Evolutionary conservation across 2,888 invertebrate genomes (phyloP), one percentile per base, ranked within the genome.

Genomic region (Aelia acuminata): DNA sequence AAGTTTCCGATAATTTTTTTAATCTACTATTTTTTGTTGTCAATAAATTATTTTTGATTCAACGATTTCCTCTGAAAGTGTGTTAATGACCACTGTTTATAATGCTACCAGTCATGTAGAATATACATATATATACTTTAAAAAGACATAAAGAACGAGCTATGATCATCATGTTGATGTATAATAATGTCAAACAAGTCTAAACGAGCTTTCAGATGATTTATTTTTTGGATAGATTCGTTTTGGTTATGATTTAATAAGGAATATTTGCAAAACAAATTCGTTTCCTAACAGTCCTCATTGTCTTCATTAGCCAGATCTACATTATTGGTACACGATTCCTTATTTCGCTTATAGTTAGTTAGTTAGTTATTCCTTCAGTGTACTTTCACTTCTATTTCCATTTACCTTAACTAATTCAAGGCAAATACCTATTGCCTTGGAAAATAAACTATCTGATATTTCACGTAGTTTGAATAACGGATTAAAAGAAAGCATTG

Each of bases 351-450:
- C 18, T 35, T 70, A 70, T 70, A 35, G 35, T 70, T 70, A 63
- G 63, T 63, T 63, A 63, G 26, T 63, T 31, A 1, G 7, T 20
- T 18, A n/a, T n/a, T n/a, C n/a, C n/a, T n/a, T n/a, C n/a, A n/a
- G 63, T 70, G 63, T 70, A 70, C 63, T 70, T 70, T 70, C 63
- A 70, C 63, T 31, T 35, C 31, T 35, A 70, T 70, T 70, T 70
- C 63, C 31, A 70, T 70, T 70, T 70, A 70, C 20, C 63, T n/a
- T 31, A 35, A 35, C 63, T 70, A 70, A 70, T 70, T 70, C 63
- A 70, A 70, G 63, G 63, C 63, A 70, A 70, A 70, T 70, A 35
- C 31, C 63, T 35, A 35, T 70, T 70, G 18, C 31, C 63, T 70
- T 70, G 31, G 63, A 35, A 35, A 70, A 15, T 35, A 35, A 70